Evolutionary conservation across 2,113 vertebrate genomes (phyloP).

Genomic region (Tringa solitaria): DNA sequence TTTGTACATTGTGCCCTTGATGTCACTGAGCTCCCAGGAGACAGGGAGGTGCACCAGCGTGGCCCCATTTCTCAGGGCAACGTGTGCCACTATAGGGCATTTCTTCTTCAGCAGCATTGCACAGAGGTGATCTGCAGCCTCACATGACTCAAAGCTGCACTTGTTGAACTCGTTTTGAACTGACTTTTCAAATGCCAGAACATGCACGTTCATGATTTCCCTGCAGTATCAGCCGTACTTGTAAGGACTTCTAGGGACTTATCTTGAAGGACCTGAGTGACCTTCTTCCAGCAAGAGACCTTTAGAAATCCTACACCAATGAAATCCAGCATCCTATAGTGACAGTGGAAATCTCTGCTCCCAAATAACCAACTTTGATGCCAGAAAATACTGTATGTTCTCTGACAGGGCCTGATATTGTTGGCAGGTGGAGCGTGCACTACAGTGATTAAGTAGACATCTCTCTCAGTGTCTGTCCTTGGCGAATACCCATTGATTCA

Average conservation of each 20-base stretch:
- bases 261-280: neutral
- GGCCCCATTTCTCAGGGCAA: neutral
- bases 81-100: neutral
- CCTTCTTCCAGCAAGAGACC: neutral
- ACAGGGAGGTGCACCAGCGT: rapidly evolving
- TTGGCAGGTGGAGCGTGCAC: neutral
- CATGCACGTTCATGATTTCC: neutral
- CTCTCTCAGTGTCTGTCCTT: neutral
- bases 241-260: neutral
- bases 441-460: neutral
- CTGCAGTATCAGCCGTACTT: neutral
- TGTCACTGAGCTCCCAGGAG: neutral
- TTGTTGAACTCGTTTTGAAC: neutral
- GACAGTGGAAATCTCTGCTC: neutral
- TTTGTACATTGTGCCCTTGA: neutral
- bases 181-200: neutral
- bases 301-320: neutral
- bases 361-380: neutral
- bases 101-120: neutral
- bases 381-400: neutral
- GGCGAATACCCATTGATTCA: neutral
- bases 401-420: neutral
- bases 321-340: neutral
- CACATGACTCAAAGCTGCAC: neutral
- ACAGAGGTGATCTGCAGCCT: neutral